Evolutionary conservation across 2,888 invertebrate genomes (phyloP).

Genomic region (Epistrophella euchroma): DNA sequence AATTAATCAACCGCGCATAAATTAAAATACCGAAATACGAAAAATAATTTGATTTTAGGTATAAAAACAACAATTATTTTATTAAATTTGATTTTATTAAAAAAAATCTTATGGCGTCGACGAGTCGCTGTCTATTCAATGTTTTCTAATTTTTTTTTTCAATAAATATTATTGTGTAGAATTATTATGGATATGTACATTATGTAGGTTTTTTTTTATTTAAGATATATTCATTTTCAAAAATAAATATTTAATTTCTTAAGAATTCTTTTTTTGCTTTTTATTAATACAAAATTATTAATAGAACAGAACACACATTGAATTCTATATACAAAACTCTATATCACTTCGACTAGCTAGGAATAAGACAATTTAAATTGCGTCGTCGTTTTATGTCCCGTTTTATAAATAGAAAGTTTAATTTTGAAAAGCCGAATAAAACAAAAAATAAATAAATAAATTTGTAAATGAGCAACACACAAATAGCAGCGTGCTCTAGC

Average conservation of each 20-base stretch:
- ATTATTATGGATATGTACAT: not conserved
- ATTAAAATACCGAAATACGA: constrained; percentile 2
- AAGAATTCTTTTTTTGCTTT: constrained; percentile 52
- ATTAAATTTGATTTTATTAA: not conserved
- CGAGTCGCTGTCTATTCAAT: not conserved
- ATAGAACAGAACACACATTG: constrained; percentile 71
- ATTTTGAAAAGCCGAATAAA: constrained; percentile 66
- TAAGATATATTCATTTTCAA: constrained; percentile 29
- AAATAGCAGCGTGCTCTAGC: constrained; percentile 42
- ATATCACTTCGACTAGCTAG: constrained; percentile 37
- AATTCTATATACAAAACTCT: constrained; percentile 62
- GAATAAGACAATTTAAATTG: constrained; percentile 75
- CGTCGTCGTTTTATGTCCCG: constrained; percentile 73
- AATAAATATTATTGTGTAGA: not conserved
- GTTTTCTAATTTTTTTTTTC: constrained; percentile 1
- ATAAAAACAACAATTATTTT: not conserved
- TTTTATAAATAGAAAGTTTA: constrained; percentile 75
- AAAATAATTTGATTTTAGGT: not conserved
- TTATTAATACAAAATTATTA: constrained; percentile 65
- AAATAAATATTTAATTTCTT: constrained; percentile 68
- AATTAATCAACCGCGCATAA: constrained; percentile 17
- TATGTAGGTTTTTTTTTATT: constrained; percentile 63
- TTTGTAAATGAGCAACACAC: constrained; percentile 48
- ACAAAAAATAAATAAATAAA: constrained; percentile 38
- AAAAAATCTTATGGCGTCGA: not conserved